These are phyloP conservation scores for Pegoplata infirma DNA, from an alignment of 2,888 invertebrate species.

Conservation along the genomic window DNA sequence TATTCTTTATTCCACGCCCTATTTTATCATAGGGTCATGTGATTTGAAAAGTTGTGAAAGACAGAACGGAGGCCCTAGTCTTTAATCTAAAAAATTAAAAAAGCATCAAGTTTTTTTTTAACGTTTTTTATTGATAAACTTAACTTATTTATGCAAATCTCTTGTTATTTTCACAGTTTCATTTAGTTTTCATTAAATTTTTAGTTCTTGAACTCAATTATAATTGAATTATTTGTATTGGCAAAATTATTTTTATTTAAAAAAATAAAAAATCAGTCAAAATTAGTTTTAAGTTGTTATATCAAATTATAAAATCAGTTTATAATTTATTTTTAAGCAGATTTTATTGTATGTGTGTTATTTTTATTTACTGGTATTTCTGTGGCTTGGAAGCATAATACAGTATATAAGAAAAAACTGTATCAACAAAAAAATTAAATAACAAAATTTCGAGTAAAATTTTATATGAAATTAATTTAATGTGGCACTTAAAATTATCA, in stretches of 20 bases:
- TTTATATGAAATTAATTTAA: slow-evolving; percentile 49
- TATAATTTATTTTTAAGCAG: slow-evolving; percentile 1
- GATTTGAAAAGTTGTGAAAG: no score
- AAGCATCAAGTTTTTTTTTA: slow-evolving; percentile 10
- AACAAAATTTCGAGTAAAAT: slow-evolving; percentile 25
- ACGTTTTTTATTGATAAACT: slow-evolving; percentile 53
- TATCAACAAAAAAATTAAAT: slow-evolving; percentile 20
- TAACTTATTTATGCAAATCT: slow-evolving; percentile 58
- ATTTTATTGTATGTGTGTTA: no score
- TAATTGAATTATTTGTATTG: slow-evolving; percentile 53
- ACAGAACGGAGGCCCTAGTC: no score
- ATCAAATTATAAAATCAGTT: slow-evolving; percentile 10
- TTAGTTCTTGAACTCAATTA: slow-evolving; percentile 45
- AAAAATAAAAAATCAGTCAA: slow-evolving; percentile 54
- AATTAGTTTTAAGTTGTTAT: slow-evolving; percentile 41
- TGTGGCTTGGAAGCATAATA: slow-evolving; percentile 60
- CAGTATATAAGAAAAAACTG: slow-evolving; percentile 32
- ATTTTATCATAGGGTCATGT: no score
- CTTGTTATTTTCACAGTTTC: slow-evolving; percentile 56
- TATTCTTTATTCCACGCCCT: no score
- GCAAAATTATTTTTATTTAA: slow-evolving; percentile 52
- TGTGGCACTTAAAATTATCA: slow-evolving; percentile 60
- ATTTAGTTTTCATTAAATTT: slow-evolving; percentile 37
- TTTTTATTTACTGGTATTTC: slow-evolving; percentile 62
- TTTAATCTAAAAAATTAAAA: no score